phyloP scores from a whole-genome alignment of 2,888 invertebrate genomes.

The Nectonema munidae region DNA sequence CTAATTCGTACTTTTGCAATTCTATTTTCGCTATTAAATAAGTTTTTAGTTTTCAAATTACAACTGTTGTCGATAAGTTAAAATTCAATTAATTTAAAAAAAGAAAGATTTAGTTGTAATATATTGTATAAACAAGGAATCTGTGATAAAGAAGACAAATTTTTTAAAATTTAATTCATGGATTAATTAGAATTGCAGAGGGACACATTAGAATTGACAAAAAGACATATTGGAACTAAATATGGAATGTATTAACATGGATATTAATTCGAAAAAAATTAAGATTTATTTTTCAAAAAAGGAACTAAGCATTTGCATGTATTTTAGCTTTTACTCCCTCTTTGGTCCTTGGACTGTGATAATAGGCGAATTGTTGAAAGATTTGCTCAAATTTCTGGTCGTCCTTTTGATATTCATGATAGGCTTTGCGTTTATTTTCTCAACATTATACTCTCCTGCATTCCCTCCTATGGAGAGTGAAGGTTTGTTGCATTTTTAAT shows the following conservation, averaged over 20 bases:
- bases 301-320: not conserved
- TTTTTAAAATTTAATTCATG: no score
- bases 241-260: no score
- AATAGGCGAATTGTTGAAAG: conserved; percentile 41
- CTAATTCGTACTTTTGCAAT: no score
- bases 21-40: no score
- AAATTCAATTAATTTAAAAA: no score
- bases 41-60: no score
- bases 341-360: conserved; percentile 99
- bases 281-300: not conserved
- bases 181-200: no score
- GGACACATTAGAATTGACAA: no score
- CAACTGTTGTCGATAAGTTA: no score
- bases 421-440: conserved; percentile 60
- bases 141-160: not conserved
- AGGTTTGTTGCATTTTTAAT: conserved; percentile 11
- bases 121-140: not conserved
- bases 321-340: conserved; percentile 74
- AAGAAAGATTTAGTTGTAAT: no score
- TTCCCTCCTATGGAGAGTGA: conserved; percentile 20
- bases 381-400: conserved; percentile 72
- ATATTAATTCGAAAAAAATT: not conserved
- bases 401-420: conserved; percentile 87
- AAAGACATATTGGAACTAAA: no score
- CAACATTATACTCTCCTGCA: conserved; percentile 61